phyloP scores from a whole-genome alignment of 30 jellyfish, hydroid and myxozoan genomes.

The Phacellophora camtschatica region DNA sequence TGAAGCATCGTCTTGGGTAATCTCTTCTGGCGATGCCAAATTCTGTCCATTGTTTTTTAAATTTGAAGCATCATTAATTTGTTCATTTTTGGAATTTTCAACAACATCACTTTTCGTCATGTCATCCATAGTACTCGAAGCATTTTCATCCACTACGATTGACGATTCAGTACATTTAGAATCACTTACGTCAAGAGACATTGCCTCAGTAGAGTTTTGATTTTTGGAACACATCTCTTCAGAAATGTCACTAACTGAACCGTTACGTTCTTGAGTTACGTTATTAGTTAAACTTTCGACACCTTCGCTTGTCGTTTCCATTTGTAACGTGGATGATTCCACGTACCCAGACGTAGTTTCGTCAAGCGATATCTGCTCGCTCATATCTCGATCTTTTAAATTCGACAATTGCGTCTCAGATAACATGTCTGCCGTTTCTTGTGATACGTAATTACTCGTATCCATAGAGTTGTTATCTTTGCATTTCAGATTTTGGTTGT shows the following conservation, averaged over 20 bases:
- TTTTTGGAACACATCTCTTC: neutral
- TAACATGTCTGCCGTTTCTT: constrained; percentile 21
- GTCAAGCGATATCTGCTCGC: neutral
- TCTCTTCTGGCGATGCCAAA: neutral
- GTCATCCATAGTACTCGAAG: neutral
- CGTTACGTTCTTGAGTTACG: neutral
- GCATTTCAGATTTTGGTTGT: neutral
- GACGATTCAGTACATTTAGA: constrained; percentile 15
- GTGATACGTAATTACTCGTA: constrained; percentile 57
- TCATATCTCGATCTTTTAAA: neutral
- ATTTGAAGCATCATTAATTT: neutral
- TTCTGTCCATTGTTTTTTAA: neutral
- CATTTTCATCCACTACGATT: constrained; percentile 4
- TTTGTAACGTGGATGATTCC: neutral
- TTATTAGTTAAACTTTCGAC: neutral
- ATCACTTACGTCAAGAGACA: constrained; percentile 42
- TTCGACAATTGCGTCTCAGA: constrained; percentile 21
- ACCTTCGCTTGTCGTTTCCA: neutral
- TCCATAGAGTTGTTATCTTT: constrained; percentile 15
- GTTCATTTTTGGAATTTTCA: neutral
- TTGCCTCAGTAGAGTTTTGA: neutral
- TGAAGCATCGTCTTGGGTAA: constrained; percentile 46
- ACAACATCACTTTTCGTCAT: neutral
- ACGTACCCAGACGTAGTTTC: neutral
- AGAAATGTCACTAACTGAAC: neutral